These are phyloP conservation scores for Zosterops lateralis DNA, from an alignment of 2,113 vertebrate genomes.

Conservation along the genomic window DNA sequence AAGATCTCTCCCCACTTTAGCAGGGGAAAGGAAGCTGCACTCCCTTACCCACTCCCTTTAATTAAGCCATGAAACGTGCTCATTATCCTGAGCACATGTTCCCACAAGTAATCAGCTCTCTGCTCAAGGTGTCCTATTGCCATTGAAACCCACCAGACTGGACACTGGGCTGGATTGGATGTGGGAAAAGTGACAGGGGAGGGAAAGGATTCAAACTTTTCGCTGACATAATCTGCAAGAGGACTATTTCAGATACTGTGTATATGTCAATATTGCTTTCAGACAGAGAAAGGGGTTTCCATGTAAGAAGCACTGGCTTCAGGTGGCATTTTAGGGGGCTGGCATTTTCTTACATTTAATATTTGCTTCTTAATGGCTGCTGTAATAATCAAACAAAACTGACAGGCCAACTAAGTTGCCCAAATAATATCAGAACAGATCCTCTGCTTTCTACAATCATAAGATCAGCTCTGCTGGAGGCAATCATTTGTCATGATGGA, in stretches of 20 bases:
- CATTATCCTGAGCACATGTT: neutral
- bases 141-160: neutral
- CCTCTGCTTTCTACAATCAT: neutral
- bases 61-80: neutral
- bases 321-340: neutral
- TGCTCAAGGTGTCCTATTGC: neutral
- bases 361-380: constrained; percentile 24
- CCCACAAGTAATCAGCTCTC: neutral
- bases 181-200: neutral
- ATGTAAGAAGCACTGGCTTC: neutral
- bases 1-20: neutral
- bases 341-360: constrained; percentile 34
- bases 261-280: neutral
- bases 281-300: neutral
- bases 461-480: neutral
- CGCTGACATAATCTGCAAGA: neutral
- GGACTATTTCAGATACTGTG: neutral
- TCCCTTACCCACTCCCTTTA: neutral
- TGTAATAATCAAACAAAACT: constrained; percentile 38
- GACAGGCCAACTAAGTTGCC: constrained; percentile 12
- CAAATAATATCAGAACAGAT: neutral
- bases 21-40: neutral
- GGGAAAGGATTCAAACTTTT: neutral
- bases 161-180: neutral
- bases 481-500: neutral